Conservation (phyloP, 2,888 invertebrate genomes). For the Dynastes tityus region DNA sequence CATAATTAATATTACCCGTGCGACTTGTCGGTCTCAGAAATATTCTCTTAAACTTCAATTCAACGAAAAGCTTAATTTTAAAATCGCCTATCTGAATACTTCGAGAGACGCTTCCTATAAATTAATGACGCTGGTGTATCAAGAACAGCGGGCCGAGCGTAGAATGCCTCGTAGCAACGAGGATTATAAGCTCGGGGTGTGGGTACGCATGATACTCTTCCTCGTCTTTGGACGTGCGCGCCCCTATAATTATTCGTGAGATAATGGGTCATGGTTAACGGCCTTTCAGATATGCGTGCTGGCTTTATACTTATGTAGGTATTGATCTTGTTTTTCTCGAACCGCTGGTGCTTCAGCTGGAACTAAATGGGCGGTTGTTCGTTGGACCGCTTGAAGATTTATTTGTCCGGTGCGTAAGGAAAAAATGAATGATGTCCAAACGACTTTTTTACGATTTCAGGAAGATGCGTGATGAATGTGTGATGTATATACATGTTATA, state of each 20-base stretch:
- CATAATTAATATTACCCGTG: conserved; percentile 36
- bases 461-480: conserved; percentile 2
- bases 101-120: neutral
- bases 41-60: conserved; percentile 31
- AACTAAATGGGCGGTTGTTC: conserved; percentile 24
- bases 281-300: conserved; percentile 3
- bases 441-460: conserved; percentile 1
- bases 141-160: neutral
- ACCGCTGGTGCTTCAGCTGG: conserved; percentile 16
- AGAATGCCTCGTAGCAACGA: conserved; percentile 6
- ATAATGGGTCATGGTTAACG: conserved; percentile 38
- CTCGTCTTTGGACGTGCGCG: neutral
- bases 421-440: neutral
- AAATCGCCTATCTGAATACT: neutral
- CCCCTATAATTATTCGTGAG: conserved; percentile 36
- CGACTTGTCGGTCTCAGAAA: conserved; percentile 15
- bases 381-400: conserved; percentile 24
- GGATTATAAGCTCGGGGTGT: neutral
- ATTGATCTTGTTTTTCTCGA: conserved; percentile 10
- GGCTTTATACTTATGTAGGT: conserved; percentile 4
- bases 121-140: neutral
- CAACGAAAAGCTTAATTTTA: neutral
- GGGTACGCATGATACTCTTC: neutral
- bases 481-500: no score
- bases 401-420: conserved; percentile 29